Evolutionary conservation across 2,797 vertebrate genomes (phyloP).

Genomic region (Acomys russatus): DNA sequence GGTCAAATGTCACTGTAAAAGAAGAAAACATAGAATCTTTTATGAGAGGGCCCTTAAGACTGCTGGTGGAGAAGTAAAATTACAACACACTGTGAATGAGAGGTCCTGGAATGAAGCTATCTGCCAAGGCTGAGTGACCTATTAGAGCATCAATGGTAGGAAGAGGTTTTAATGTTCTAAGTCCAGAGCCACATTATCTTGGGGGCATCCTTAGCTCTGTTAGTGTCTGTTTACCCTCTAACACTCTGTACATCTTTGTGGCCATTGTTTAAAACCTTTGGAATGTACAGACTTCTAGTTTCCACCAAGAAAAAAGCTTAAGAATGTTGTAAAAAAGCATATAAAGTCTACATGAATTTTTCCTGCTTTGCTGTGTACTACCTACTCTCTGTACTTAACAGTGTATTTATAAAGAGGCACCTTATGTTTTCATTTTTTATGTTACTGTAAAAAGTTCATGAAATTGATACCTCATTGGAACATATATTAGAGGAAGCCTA

Average conservation of each 20-base stretch:
- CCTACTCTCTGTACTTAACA: too few species aligned
- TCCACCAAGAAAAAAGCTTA: too few species aligned
- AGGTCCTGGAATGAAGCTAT: neutral
- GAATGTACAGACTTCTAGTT: neutral
- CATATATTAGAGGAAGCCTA: neutral
- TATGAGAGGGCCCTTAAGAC: neutral
- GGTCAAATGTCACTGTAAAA: neutral
- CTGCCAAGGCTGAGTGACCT: neutral
- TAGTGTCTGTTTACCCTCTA: neutral
- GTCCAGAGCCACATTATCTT: neutral
- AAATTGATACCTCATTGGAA: neutral
- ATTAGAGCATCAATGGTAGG: neutral
- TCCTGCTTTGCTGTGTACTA: neutral
- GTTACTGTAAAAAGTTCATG: neutral
- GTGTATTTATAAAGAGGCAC: neutral
- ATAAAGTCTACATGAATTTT: neutral
- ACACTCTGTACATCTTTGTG: neutral
- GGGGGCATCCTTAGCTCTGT: neutral
- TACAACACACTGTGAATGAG: rapidly evolving
- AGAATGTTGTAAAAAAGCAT: neutral
- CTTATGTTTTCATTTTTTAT: neutral
- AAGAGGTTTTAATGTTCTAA: neutral
- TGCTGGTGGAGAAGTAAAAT: neutral
- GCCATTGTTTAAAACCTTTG: neutral
- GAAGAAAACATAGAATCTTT: neutral